Base-by-base conservation (phyloP, 2,888 invertebrate genomes). In the Phyto melanocephala region DNA sequence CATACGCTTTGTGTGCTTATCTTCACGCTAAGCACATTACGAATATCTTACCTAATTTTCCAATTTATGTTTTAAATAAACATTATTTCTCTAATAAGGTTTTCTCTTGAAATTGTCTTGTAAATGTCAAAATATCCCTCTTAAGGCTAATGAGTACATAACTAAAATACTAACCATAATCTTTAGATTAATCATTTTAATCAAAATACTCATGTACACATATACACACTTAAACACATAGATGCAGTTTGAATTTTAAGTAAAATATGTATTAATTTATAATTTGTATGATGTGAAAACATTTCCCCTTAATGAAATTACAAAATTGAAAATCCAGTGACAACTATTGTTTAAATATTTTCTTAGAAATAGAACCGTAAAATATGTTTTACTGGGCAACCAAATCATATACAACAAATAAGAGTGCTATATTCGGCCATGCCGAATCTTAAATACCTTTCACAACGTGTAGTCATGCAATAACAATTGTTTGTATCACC, bases 301-400 rank as follows among this genome's bases (percentile, higher is more conserved):
- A 42, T 2, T n/a, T 24, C n/a, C 15, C 0, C 8, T n/a, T 7
- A 15, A 45, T 54, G 20, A 35, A 47, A 65, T 33, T 40, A 54
- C 22, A 54, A 77, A 70, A 54, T 70, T 70, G 37, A 45, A 78
- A 78, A 56, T 37, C 33, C 20, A 40, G 22, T 54, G 68, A 63
- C 45, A 70, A 22, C 62, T 47, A 78, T 79, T 72, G 65, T 72
- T 79, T 52, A 65, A 65, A 58, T 60, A 52, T 72, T 67, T 7
- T 54, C 35, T 17, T 15, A 20, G 15, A 72, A 60, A 24, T 52
- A 10, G 56, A 56, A 45, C 54, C 42, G 24, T 77, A 45, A 77
- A 70, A 62, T 62, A 77, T 70, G 17, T 65, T 78, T 71, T n/a
- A n/a, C n/a, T n/a, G n/a, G n/a, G n/a, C n/a, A n/a, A n/a, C n/a